Conservation (phyloP, 2,113 vertebrate genomes). For the Cranoglanis bouderius region DNA sequence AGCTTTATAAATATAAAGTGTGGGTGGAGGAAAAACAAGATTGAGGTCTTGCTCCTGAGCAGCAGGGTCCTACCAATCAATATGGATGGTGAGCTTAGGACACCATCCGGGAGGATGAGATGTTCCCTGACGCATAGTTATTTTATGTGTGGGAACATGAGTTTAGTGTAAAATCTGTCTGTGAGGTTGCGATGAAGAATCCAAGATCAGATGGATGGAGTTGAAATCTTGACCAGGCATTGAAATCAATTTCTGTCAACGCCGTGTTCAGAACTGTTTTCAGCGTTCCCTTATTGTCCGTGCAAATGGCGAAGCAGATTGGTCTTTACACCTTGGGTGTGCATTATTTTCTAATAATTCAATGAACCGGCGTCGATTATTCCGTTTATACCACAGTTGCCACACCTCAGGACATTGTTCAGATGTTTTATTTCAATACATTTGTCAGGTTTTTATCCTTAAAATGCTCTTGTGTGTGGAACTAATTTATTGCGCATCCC, state of each 20-base stretch:
- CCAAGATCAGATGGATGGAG: not conserved
- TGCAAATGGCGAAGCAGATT: too few relatives aligned
- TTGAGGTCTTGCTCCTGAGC: not conserved
- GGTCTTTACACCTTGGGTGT: too few relatives aligned
- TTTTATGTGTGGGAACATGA: not conserved
- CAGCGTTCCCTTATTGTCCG: not conserved
- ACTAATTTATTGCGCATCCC: too few relatives aligned
- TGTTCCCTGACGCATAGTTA: not conserved
- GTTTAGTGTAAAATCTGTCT: not conserved
- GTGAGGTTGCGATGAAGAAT: not conserved
- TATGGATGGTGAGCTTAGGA: not conserved
- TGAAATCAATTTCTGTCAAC: not conserved
- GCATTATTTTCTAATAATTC: too few relatives aligned
- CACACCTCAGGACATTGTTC: too few relatives aligned
- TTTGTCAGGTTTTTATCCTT: too few relatives aligned
- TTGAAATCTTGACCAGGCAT: not conserved
- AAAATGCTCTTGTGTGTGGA: too few relatives aligned
- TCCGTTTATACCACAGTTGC: too few relatives aligned
- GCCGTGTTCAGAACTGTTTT: too few relatives aligned
- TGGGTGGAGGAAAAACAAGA: not conserved
- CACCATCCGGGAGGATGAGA: not conserved
- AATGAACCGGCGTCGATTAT: too few relatives aligned
- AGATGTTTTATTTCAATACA: too few relatives aligned
- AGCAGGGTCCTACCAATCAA: not conserved
- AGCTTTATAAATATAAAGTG: conserved; percentile 10